Evolutionary conservation across 2,797 vertebrate genomes (phyloP).

Genomic region (Stomatorhinus walkeri): DNA sequence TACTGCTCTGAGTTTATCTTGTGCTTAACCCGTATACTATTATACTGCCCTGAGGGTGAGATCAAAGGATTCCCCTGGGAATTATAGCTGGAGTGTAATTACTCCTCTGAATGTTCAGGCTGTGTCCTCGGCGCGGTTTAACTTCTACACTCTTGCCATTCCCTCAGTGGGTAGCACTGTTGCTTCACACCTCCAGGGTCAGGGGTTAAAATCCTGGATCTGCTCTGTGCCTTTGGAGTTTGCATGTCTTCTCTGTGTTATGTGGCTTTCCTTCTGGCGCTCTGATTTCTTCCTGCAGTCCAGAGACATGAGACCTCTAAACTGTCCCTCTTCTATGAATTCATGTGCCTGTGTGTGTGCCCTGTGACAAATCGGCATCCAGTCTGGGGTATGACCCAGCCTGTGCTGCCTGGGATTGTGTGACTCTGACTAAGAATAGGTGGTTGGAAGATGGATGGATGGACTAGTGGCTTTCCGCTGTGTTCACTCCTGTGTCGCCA

Average conservation of each 20-base stretch:
- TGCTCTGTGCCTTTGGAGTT: not conserved
- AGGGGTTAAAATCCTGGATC: not conserved
- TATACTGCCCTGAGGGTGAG: not conserved
- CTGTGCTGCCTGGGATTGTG: not conserved
- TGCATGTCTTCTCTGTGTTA: not conserved
- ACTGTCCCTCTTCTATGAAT: not conserved
- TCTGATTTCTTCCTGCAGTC: not conserved
- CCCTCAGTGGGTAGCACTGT: not conserved
- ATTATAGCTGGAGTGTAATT: slow-evolving; percentile 4
- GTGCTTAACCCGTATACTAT: not conserved
- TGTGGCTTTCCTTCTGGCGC: not conserved
- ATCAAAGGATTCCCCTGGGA: not conserved
- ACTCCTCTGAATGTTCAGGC: not conserved
- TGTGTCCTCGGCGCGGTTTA: not conserved
- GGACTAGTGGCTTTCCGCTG: not conserved
- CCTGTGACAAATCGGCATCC: not conserved
- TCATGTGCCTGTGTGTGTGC: not conserved
- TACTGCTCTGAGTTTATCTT: not conserved
- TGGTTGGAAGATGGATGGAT: not conserved
- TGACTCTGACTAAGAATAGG: not conserved
- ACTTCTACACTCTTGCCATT: not conserved
- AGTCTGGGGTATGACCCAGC: not conserved
- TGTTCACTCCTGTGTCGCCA: not conserved
- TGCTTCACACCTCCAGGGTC: not conserved
- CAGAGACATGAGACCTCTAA: not conserved